A percentile compares a stretch with the other conserved stretches of the same genome.
Evolutionary conservation across 2,888 invertebrate species (phyloP).

Genomic region (Anagyrus pseudococci): DNA sequence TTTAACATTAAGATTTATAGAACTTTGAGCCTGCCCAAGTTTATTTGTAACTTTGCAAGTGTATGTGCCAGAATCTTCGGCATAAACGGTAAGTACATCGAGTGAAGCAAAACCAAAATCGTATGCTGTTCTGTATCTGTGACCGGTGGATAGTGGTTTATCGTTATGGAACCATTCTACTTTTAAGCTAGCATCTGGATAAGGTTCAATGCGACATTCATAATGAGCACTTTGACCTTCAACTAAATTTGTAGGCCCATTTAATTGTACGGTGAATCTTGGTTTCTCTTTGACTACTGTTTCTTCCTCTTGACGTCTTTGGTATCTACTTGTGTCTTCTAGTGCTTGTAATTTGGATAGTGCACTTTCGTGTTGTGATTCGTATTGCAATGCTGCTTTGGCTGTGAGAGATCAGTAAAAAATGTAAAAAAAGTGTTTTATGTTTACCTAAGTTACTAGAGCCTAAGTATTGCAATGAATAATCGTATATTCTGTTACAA

Average conservation of each 20-base stretch:
- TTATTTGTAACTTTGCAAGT: constrained; percentile 80
- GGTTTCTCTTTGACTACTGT: constrained; percentile 83
- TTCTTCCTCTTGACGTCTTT: constrained; percentile 83
- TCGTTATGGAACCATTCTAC: constrained; percentile 96
- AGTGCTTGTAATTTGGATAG: constrained; percentile 85
- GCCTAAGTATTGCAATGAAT: not conserved
- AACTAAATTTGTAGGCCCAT: constrained; percentile 82
- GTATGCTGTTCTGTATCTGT: constrained; percentile 90
- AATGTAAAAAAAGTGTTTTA: not conserved
- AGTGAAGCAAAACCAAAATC: constrained; percentile 98
- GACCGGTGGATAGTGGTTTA: constrained; percentile 84
- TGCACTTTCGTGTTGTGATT: constrained; percentile 88
- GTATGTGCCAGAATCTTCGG: constrained; percentile 93
- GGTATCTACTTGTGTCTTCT: constrained; percentile 77
- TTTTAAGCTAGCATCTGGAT: constrained; percentile 86
- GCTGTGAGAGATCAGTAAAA: constrained; percentile 62
- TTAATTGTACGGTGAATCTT: constrained; percentile 82
- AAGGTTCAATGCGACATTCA: constrained; percentile 92
- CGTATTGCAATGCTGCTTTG: constrained; percentile 85
- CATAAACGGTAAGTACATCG: constrained; percentile 92
- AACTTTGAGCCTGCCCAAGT: constrained; percentile 82
- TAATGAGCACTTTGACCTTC: constrained; percentile 93
- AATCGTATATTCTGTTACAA: not conserved
- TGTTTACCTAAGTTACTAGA: not conserved
- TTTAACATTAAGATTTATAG: constrained; percentile 81